These are phyloP conservation scores for Lathronympha strigana DNA, from an alignment of 2,888 invertebrate species.

Conservation along the genomic window DNA sequence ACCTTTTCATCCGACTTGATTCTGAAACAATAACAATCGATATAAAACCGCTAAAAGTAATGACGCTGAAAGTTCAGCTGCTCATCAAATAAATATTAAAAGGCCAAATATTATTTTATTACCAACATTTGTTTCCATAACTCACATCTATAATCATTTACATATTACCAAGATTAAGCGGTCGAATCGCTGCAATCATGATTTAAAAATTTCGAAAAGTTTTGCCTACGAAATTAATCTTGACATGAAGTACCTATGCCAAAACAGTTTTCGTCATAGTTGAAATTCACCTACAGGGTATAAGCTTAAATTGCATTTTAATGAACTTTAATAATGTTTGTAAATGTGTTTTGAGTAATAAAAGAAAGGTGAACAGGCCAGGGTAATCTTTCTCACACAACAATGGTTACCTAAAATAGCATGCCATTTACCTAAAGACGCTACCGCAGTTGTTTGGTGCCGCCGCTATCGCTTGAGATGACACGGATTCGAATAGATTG, in stretches of 20 bases:
- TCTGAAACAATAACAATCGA: constrained; percentile 63
- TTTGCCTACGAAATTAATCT: constrained; percentile 31
- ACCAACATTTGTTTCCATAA: constrained; percentile 43
- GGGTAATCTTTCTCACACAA: constrained; percentile 66
- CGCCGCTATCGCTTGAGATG: constrained; percentile 46
- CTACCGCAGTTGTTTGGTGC: constrained; percentile 45
- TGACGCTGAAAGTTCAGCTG: constrained; percentile 1
- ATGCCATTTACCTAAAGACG: constrained; percentile 64
- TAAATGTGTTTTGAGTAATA: constrained; percentile 53
- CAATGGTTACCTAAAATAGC: constrained; percentile 68
- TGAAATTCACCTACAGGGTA: constrained; percentile 14
- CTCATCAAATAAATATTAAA: constrained; percentile 12
- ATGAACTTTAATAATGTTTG: constrained; percentile 38
- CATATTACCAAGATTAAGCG: constrained; percentile 50
- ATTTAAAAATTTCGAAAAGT: constrained; percentile 47
- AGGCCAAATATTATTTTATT: constrained; percentile 6
- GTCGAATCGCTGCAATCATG: constrained; percentile 50
- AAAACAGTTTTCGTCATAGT: constrained; percentile 27
- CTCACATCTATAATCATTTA: constrained; percentile 44
- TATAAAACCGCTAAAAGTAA: constrained; percentile 8
- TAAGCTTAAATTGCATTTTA: constrained; percentile 31
- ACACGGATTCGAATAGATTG: constrained; percentile 40
- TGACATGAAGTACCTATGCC: constrained; percentile 17
- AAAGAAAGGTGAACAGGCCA: constrained; percentile 72
- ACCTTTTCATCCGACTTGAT: constrained; percentile 57